Percentiles rank a stretch among this genome's conserved stretches.
Evolutionary conservation across 2,888 invertebrate species (phyloP).

Genomic region (Drosophila anceps): DNA sequence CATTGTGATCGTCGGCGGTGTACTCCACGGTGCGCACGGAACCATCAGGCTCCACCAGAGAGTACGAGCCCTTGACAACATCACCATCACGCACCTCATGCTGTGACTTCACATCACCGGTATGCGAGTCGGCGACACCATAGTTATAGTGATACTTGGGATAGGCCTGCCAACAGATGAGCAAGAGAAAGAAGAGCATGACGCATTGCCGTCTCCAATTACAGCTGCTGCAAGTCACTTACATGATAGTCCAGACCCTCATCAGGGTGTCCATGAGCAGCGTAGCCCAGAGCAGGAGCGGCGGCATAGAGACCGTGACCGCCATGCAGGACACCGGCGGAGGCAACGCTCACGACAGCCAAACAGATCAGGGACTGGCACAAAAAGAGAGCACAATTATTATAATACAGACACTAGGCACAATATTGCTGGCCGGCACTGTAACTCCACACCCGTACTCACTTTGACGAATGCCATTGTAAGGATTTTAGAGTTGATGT

Average conservation of each 20-base stretch:
- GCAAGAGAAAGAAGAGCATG: neutral
- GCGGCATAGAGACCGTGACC: conserved; percentile 81
- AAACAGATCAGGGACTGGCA: conserved; percentile 84
- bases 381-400: conserved; percentile 37
- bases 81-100: conserved; percentile 85
- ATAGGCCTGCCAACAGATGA: conserved; percentile 74
- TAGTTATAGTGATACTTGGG: conserved; percentile 86
- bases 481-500: conserved; percentile 37
- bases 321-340: conserved; percentile 84
- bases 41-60: conserved; percentile 85
- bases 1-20: conserved; percentile 85
- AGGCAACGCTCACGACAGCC: conserved; percentile 84
- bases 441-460: conserved; percentile 68
- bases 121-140: conserved; percentile 85
- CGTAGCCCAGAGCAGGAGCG: conserved; percentile 74
- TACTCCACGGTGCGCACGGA: conserved; percentile 86
- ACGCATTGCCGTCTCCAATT: conserved; percentile 33
- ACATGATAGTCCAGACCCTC: conserved; percentile 85
- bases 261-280: conserved; percentile 77
- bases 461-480: conserved; percentile 86
- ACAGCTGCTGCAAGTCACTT: conserved; percentile 65
- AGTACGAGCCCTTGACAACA: conserved; percentile 86
- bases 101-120: conserved; percentile 85
- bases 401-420: conserved; percentile 28
- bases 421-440: conserved; percentile 3